Conservation (phyloP, 2,113 vertebrate genomes). For the Corvus cornix region DNA sequence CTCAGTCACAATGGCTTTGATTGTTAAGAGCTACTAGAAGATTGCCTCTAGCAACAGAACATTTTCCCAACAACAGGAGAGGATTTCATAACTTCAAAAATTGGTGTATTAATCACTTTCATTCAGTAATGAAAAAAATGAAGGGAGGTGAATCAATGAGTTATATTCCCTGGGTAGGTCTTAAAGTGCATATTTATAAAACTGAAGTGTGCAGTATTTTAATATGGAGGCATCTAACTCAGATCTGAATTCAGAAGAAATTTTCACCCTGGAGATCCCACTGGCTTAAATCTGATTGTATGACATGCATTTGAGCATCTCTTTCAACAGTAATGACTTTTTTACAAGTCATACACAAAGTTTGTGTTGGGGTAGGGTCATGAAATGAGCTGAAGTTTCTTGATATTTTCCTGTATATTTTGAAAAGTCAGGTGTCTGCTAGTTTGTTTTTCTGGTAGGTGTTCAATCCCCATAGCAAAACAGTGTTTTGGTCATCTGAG, state of each 20-base stretch:
- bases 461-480: background rate
- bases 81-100: background rate
- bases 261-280: background rate
- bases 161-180: background rate
- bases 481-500: background rate
- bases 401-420: background rate
- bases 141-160: background rate
- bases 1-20: background rate
- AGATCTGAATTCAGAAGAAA: background rate
- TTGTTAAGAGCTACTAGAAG: background rate
- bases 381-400: background rate
- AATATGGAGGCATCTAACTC: background rate
- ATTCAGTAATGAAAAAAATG: background rate
- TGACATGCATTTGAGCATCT: background rate
- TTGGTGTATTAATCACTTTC: background rate
- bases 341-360: background rate
- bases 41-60: background rate
- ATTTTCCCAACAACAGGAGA: background rate
- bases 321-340: background rate
- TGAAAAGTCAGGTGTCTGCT: background rate
- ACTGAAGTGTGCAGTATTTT: background rate
- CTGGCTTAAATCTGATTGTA: background rate
- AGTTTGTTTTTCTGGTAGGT: background rate
- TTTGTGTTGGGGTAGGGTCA: background rate
- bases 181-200: background rate